Percentiles rank a stretch among this genome's conserved stretches.
phyloP scores from a whole-genome alignment of 2,113 vertebrate genomes.

The Peromyscus maniculatus region DNA sequence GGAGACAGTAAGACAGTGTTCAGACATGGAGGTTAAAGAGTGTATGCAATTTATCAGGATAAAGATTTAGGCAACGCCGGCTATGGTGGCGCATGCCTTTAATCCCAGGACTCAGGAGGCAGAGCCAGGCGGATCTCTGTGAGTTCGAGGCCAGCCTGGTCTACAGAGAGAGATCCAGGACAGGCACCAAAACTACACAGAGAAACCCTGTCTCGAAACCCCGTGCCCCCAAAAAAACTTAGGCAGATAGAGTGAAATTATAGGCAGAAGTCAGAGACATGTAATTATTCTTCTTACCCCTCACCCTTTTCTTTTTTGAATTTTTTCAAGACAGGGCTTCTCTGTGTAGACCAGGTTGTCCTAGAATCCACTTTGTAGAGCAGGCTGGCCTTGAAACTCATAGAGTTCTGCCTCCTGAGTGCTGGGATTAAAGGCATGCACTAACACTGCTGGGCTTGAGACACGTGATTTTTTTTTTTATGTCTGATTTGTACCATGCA shows the following conservation, averaged over 20 bases:
- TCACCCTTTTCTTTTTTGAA: too few relatives aligned
- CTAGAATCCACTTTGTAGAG: neutral
- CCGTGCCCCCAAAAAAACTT: neutral
- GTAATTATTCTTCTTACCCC: neutral
- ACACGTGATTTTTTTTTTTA: neutral
- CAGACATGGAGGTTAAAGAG: neutral
- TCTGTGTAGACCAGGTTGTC: neutral
- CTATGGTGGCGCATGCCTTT: too few relatives aligned
- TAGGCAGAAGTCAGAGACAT: neutral
- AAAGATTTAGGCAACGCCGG: neutral
- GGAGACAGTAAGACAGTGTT: neutral
- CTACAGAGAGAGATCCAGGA: too few relatives aligned
- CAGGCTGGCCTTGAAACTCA: neutral
- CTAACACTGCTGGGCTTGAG: neutral
- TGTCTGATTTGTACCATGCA: neutral
- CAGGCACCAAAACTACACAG: too few relatives aligned
- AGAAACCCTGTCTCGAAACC: too few relatives aligned
- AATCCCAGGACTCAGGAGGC: too few relatives aligned
- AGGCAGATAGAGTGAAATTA: neutral
- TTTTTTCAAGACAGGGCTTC: neutral
- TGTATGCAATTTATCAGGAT: neutral
- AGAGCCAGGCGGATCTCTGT: too few relatives aligned
- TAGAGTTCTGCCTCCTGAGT: neutral
- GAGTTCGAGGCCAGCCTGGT: too few relatives aligned
- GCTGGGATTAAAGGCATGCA: neutral